Conservation (phyloP, 1,140 invertebrate species). For the Drosophila kanapiae region DNA sequence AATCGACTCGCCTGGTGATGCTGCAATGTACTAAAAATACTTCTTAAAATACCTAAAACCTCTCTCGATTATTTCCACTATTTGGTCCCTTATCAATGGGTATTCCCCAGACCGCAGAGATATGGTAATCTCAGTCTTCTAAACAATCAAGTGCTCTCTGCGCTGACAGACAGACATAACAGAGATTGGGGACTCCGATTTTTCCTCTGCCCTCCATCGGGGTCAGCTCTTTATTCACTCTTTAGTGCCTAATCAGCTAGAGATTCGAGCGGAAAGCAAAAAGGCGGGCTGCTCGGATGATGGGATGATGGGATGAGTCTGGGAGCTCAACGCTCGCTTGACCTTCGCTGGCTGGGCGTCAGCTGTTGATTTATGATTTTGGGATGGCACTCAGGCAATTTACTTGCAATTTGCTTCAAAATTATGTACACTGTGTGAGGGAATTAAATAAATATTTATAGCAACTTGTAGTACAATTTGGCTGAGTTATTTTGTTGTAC, state of each 20-base stretch:
- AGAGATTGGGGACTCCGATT: slow-evolving; percentile 9
- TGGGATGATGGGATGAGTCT: not conserved
- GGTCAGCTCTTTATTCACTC: slow-evolving; percentile 34
- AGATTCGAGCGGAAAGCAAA: slow-evolving; percentile 1
- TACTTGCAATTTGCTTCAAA: slow-evolving; percentile 54
- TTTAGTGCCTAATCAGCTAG: slow-evolving; percentile 24
- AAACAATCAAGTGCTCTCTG: slow-evolving; percentile 45
- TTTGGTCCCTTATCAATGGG: not conserved
- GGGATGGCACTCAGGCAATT: slow-evolving; percentile 35
- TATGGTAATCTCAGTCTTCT: slow-evolving; percentile 50
- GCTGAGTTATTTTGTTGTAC: too few relatives aligned
- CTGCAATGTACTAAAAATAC: not conserved
- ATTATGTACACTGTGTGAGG: not conserved
- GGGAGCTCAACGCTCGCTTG: slow-evolving; percentile 1
- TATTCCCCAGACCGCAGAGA: slow-evolving; percentile 21
- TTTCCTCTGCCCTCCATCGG: slow-evolving; percentile 31
- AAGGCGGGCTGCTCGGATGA: not conserved
- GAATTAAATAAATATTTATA: not conserved
- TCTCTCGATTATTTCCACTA: not conserved
- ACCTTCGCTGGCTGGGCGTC: slow-evolving; percentile 2
- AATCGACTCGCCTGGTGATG: not conserved
- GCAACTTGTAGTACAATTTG: too few relatives aligned
- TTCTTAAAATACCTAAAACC: not conserved
- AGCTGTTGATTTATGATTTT: slow-evolving; percentile 50
- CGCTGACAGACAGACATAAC: slow-evolving; percentile 44